These are phyloP conservation scores for Tribolium castaneum DNA, from an alignment of 1,140 invertebrate genomes.

Conservation along the genomic window DNA sequence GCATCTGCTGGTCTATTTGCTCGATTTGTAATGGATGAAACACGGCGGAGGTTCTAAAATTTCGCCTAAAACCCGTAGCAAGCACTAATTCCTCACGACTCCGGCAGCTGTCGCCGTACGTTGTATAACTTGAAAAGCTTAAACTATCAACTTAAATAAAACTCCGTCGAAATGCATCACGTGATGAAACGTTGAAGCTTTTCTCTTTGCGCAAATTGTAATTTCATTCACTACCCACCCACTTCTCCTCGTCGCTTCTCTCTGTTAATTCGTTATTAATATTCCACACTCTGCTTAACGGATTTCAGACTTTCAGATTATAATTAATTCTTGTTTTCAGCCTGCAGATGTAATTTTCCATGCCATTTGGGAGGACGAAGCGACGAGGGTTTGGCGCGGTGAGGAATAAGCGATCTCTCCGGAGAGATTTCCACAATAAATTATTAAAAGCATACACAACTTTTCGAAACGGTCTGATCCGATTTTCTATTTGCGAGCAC, in stretches of 20 bases:
- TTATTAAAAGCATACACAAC: constrained; percentile 36
- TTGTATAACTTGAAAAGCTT: constrained; percentile 26
- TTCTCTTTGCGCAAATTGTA: constrained; percentile 35
- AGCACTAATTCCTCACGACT: constrained; percentile 34
- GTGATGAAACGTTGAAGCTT: constrained; percentile 25
- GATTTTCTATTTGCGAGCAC: neutral
- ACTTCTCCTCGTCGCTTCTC: constrained; percentile 25
- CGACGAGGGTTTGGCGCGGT: neutral
- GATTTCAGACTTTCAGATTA: constrained; percentile 45
- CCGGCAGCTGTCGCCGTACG: constrained; percentile 28
- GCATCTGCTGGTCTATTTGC: constrained; percentile 17
- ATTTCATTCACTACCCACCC: constrained; percentile 35
- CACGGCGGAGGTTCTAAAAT: neutral
- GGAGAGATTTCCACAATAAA: constrained; percentile 28
- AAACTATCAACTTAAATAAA: constrained; percentile 33
- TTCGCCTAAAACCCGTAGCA: constrained; percentile 15
- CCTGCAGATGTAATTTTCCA: constrained; percentile 34
- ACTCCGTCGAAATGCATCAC: constrained; percentile 25
- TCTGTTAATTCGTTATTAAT: constrained; percentile 48
- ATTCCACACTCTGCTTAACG: constrained; percentile 44
- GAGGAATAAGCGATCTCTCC: constrained; percentile 22
- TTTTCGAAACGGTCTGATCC: constrained; percentile 10
- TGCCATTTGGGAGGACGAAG: constrained; percentile 25
- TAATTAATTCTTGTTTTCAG: constrained; percentile 48
- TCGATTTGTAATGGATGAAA: constrained; percentile 24